A percentile compares a stretch with the other conserved stretches of the same genome.
phyloP scores from a whole-genome alignment of 2,888 invertebrate genomes.

The Deroplatys truncata region DNA sequence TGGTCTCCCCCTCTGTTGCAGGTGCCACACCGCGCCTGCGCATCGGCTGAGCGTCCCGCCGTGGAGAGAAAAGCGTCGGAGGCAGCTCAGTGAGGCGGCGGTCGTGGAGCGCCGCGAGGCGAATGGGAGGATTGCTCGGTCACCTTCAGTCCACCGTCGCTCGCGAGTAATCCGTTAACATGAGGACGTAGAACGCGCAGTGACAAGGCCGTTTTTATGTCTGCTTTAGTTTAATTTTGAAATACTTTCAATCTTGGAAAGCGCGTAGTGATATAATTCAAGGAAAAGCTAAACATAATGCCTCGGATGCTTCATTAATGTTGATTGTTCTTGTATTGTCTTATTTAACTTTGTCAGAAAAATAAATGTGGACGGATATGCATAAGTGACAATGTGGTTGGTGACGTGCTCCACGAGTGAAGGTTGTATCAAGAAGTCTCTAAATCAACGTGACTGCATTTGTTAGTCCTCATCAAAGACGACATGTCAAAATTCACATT shows the following conservation, averaged over 20 bases:
- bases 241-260: background rate
- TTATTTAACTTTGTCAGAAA: background rate
- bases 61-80: background rate
- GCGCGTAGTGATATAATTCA: background rate
- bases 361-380: background rate
- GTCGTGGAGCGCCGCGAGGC: background rate
- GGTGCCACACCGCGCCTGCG: background rate
- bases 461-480: no score
- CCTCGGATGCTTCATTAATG: background rate
- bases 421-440: background rate
- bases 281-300: background rate
- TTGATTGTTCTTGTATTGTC: background rate
- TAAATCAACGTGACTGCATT: no score
- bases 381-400: background rate
- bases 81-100: slow-evolving; percentile 3
- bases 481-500: background rate
- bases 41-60: background rate
- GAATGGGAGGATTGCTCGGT: background rate
- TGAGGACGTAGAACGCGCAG: background rate
- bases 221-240: background rate
- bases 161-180: background rate
- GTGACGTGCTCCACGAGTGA: background rate
- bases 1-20: background rate
- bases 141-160: background rate
- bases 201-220: background rate